Conservation (phyloP, 1,140 invertebrate species). For the Lutraria rhynchaena region DNA sequence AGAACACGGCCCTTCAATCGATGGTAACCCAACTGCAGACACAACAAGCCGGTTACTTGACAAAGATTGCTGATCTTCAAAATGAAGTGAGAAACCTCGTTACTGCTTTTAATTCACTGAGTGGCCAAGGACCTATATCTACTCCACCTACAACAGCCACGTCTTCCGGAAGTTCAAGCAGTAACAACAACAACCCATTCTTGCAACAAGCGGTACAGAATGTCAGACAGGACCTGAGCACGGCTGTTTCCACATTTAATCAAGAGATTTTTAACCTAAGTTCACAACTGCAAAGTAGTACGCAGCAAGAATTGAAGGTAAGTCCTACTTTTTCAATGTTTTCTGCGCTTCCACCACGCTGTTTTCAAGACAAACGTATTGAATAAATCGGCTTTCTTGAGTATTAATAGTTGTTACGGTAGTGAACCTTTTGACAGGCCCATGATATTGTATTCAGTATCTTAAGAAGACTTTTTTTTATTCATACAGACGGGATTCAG, state of each 20-base stretch:
- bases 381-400: no score
- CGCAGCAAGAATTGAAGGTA: conserved; percentile 47
- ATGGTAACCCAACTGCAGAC: conserved; percentile 31
- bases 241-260: conserved; percentile 38
- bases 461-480: no score
- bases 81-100: conserved; percentile 46
- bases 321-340: background rate
- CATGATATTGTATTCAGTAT: no score
- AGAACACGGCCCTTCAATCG: conserved; percentile 37
- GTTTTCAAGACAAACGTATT: no score
- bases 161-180: background rate
- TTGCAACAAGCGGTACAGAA: conserved; percentile 33
- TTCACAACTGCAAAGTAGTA: conserved; percentile 2
- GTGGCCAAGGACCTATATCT: background rate
- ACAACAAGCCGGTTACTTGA: conserved; percentile 38
- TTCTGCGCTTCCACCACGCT: no score
- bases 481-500: no score
- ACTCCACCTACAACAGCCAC: conserved; percentile 2
- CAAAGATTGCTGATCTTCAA: conserved; percentile 46
- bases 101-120: conserved; percentile 16
- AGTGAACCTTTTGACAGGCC: no score
- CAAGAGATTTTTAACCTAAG: conserved; percentile 39
- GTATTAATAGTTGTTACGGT: no score
- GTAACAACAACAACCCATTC: no score
- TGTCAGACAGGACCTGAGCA: conserved; percentile 15